Conservation (phyloP, 2,888 invertebrate genomes). For the Oegoconia quadripuncta region DNA sequence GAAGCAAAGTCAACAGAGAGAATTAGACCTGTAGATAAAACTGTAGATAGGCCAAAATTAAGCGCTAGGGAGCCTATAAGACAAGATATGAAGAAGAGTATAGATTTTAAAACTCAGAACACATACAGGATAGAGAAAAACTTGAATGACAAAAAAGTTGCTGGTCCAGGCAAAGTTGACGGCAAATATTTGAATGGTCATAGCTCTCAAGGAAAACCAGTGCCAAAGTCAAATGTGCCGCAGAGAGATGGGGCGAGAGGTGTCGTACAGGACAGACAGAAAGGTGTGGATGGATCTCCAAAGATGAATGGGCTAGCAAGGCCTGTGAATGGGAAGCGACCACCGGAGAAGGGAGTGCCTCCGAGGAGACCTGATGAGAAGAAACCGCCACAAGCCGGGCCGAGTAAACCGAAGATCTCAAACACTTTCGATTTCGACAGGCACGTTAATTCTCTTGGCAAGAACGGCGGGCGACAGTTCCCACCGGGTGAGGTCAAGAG, state of each 20-base stretch:
- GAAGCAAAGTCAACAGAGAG: constrained; percentile 46
- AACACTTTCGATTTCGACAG: constrained; percentile 69
- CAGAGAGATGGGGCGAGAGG: constrained; percentile 29
- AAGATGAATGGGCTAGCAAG: constrained; percentile 31
- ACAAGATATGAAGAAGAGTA: constrained; percentile 50
- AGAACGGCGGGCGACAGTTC: constrained; percentile 59
- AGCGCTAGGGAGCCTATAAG: constrained; percentile 38
- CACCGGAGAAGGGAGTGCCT: constrained; percentile 33
- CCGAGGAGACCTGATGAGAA: constrained; percentile 49
- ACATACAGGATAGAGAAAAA: constrained; percentile 75
- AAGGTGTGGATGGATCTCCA: constrained; percentile 32
- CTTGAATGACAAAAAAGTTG: constrained; percentile 49
- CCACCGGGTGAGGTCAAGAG: constrained; percentile 70
- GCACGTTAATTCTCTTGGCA: constrained; percentile 53
- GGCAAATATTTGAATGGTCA: constrained; percentile 50
- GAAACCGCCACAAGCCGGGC: constrained; percentile 33
- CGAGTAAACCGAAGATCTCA: constrained; percentile 46
- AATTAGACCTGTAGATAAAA: constrained; percentile 36
- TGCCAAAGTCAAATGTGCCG: constrained; percentile 37
- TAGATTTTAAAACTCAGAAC: constrained; percentile 69
- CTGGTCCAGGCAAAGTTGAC: constrained; percentile 41
- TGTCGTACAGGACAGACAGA: constrained; percentile 35
- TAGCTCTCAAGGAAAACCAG: constrained; percentile 45
- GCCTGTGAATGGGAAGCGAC: constrained; percentile 38
- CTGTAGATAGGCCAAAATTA: constrained; percentile 46